These are phyloP conservation scores for Tragopan temminckii DNA, from an alignment of 2,797 vertebrate genomes.

Conservation along the genomic window DNA sequence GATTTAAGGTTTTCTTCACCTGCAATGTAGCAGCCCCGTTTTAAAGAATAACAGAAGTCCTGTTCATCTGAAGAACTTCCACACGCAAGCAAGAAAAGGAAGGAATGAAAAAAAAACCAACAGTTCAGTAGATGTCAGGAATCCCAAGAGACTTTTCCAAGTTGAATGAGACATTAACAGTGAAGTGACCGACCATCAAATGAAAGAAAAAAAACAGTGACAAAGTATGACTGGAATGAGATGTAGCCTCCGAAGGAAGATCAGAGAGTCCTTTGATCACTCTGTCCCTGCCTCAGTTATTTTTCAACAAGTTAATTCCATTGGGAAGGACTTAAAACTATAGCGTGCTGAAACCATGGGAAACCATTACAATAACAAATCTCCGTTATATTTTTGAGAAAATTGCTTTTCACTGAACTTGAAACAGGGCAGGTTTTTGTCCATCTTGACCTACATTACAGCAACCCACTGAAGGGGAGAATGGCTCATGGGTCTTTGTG, in stretches of 20 bases:
- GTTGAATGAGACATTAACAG: neutral
- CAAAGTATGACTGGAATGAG: neutral
- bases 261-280: too few species aligned
- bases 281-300: too few species aligned
- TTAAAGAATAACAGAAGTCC: neutral
- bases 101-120: neutral
- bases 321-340: neutral
- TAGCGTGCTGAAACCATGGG: neutral
- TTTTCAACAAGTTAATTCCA: neutral
- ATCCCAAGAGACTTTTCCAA: neutral
- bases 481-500: neutral
- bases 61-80: neutral
- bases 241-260: neutral
- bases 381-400: neutral
- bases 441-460: neutral
- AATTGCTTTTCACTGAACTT: neutral
- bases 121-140: neutral
- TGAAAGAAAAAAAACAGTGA: too few species aligned
- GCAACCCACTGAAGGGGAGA: neutral
- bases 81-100: neutral
- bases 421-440: neutral
- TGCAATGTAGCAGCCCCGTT: neutral
- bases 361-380: neutral
- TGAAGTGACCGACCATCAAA: neutral
- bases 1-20: neutral